These are phyloP conservation scores for Lampris megalopsis DNA, from an alignment of 2,113 vertebrate species.

Conservation along the genomic window DNA sequence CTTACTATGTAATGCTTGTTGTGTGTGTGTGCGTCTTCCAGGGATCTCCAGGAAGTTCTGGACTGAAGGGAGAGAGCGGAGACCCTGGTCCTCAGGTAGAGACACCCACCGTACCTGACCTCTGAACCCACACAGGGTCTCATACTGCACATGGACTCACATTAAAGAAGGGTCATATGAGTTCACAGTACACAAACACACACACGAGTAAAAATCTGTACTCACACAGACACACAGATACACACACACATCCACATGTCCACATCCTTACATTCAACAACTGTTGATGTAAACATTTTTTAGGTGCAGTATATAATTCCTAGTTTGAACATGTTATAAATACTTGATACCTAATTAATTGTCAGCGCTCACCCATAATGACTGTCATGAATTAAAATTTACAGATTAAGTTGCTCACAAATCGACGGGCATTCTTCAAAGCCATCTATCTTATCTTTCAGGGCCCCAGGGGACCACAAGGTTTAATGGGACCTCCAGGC, in stretches of 20 bases:
- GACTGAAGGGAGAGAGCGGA: slow-evolving; percentile 94
- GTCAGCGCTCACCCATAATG: too few relatives aligned
- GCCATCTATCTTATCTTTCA: slow-evolving; percentile 56
- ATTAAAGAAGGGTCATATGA: background rate
- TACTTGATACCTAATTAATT: too few relatives aligned
- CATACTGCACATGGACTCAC: background rate
- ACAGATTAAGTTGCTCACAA: background rate
- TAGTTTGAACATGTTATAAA: too few relatives aligned
- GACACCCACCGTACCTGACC: background rate
- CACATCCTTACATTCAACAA: background rate
- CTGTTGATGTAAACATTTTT: background rate
- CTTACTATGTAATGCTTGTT: background rate
- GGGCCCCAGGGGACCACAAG: slow-evolving; percentile 93
- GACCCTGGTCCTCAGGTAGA: slow-evolving; percentile 95
- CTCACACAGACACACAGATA: background rate
- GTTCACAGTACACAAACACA: background rate
- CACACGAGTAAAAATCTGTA: background rate
- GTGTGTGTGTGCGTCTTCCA: slow-evolving; percentile 64
- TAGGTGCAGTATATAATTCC: background rate
- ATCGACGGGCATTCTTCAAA: background rate
- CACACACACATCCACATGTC: background rate
- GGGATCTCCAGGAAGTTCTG: slow-evolving; percentile 90
- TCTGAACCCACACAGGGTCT: background rate
- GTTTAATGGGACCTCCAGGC: slow-evolving; percentile 88
- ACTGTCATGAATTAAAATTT: background rate